A percentile compares a stretch with the other conserved stretches of the same genome.
Evolutionary conservation across 2,113 vertebrate genomes (phyloP).

Genomic region (Lepus europaeus): DNA sequence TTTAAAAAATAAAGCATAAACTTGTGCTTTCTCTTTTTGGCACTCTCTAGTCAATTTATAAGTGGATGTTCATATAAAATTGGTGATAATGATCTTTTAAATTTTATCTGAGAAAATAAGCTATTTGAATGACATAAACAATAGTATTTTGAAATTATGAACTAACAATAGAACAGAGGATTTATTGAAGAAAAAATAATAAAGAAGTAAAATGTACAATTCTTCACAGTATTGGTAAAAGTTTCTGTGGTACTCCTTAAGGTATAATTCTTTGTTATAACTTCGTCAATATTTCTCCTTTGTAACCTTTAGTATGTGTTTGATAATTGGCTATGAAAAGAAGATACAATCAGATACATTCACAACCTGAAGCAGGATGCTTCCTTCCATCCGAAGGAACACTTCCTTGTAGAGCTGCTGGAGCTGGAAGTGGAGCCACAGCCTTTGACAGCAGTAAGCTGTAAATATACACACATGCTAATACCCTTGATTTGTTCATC

Average conservation of each 20-base stretch:
- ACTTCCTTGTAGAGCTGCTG: conserved; percentile 60
- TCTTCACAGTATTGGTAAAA: background rate
- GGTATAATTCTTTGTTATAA: conserved; percentile 32
- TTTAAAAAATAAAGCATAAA: background rate
- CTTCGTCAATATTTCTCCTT: conserved; percentile 69
- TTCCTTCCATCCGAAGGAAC: conserved; percentile 70
- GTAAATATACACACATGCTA: conserved; percentile 71
- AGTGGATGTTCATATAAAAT: conserved; percentile 18
- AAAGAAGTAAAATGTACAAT: background rate
- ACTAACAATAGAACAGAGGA: background rate
- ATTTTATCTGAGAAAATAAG: conserved; percentile 10
- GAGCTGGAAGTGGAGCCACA: conserved; percentile 50
- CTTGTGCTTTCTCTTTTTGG: conserved; percentile 16
- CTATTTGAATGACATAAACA: conserved; percentile 42
- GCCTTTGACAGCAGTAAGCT: conserved; percentile 74
- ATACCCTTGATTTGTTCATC: conserved; percentile 74
- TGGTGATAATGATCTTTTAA: background rate
- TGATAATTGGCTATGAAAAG: conserved; percentile 56
- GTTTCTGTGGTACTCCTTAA: conserved; percentile 62
- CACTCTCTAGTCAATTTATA: background rate
- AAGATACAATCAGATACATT: conserved; percentile 59
- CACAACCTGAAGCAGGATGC: conserved; percentile 49
- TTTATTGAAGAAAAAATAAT: conserved; percentile 36
- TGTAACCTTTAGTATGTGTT: conserved; percentile 21
- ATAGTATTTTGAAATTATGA: conserved; percentile 42